Base-by-base conservation (phyloP, 2,888 invertebrate species). In the Vannuccia rotundouncinata region DNA sequence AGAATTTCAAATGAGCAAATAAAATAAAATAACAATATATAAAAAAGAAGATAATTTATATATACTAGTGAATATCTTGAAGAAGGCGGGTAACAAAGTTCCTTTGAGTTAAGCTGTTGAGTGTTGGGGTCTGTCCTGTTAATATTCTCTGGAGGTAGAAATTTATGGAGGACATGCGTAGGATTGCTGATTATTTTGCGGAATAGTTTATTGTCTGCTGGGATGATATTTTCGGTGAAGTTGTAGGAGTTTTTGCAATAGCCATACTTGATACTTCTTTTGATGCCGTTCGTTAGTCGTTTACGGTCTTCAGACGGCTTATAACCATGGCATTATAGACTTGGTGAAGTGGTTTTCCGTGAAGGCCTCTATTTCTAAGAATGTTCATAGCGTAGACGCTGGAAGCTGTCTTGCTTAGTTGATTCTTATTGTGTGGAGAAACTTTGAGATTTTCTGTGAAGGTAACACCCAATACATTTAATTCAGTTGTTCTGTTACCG, bases 251-350 rank as follows among this genome's bases (percentile, higher is more conserved):
- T n/a, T 66, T 66, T 66, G 66, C 66, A 66, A 22, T 22, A 66
- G 66, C 66, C 66, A 2, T 66, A 66, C 66, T 66, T 66, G 17
- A 66, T 66, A 66, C 66, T 66, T 66, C 66, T 66, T 66, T 66
- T 66, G 66, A 66, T 66, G 66, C 66, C 13, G 25, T 27, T 66
- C 66, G 66, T 27, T 66, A 66, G 66, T 66, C 66, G 66, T 5
- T 66, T 66, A 66, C 25, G 66, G 66, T 66, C 66, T 66, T 66
- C n/a, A n/a, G n/a, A n/a, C n/a, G n/a, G n/a, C n/a, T n/a, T n/a
- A n/a, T n/a, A n/a, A n/a, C n/a, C n/a, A n/a, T n/a, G n/a, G n/a
- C n/a, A n/a, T n/a, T n/a, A n/a, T n/a, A n/a, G n/a, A n/a, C n/a
- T n/a, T n/a, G n/a, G n/a, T n/a, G n/a, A n/a, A n/a, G n/a, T n/a